These are phyloP conservation scores for Drosophila pegasa DNA, from an alignment of 2,888 invertebrate species.

Conservation along the genomic window DNA sequence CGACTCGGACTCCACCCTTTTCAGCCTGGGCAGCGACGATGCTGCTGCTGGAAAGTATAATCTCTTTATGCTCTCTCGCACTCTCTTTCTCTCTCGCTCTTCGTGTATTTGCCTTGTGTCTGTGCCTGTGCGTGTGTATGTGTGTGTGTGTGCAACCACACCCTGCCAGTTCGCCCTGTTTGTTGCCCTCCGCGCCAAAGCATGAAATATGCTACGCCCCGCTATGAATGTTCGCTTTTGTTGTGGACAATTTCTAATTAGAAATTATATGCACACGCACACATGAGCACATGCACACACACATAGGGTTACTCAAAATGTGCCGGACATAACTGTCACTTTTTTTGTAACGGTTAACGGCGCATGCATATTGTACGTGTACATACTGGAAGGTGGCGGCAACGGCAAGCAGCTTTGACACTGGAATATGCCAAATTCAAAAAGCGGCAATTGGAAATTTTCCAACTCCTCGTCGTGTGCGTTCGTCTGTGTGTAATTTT, in stretches of 20 bases:
- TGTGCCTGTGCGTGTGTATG: not conserved
- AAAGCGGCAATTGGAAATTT: conserved; percentile 73
- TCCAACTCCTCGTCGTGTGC: conserved; percentile 43
- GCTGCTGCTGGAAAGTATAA: conserved; percentile 68
- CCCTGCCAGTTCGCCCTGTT: conserved; percentile 59
- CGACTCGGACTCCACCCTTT: conserved; percentile 72
- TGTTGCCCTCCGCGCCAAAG: conserved; percentile 60
- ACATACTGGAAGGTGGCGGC: conserved; percentile 57
- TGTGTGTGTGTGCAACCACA: conserved; percentile 67
- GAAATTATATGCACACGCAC: conserved; percentile 60
- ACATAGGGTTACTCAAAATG: conserved; percentile 20
- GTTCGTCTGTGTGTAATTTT: conserved; percentile 57
- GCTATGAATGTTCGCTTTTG: conserved; percentile 51
- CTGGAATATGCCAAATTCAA: conserved; percentile 75
- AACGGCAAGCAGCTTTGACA: conserved; percentile 17
- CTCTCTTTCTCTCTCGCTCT: conserved; percentile 26
- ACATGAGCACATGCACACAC: not conserved
- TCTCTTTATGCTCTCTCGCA: conserved; percentile 41
- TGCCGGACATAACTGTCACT: conserved; percentile 74
- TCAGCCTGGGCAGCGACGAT: conserved; percentile 58
- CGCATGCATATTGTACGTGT: conserved; percentile 45
- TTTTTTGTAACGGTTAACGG: conserved; percentile 63
- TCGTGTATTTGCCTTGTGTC: conserved; percentile 13
- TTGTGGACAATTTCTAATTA: conserved; percentile 75
- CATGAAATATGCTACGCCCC: conserved; percentile 69